Conservation (phyloP, 2,797 vertebrate species). For the Anabacerthia variegaticeps region DNA sequence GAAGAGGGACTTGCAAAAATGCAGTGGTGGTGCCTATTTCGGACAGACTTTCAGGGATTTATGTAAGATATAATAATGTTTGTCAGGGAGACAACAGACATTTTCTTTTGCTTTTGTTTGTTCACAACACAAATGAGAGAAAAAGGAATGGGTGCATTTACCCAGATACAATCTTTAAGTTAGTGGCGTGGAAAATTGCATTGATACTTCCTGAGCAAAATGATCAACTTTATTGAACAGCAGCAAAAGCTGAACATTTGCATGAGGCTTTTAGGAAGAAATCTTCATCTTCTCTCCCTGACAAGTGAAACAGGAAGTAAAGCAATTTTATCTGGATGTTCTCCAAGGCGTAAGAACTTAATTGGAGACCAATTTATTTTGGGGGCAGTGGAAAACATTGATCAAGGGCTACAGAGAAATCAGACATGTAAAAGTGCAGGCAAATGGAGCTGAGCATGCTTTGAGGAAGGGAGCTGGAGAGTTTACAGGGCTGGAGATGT, state of each 20-base stretch:
- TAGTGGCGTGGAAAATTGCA: slow-evolving; percentile 65
- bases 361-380: background rate
- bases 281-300: background rate
- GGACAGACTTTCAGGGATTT: slow-evolving; percentile 8
- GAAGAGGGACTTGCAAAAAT: background rate
- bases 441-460: background rate
- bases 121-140: background rate
- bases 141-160: background rate
- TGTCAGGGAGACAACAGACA: background rate
- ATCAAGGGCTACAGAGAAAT: background rate
- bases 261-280: slow-evolving; percentile 7
- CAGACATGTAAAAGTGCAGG: background rate
- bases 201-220: slow-evolving; percentile 44
- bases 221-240: slow-evolving; percentile 64
- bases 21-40: slow-evolving; percentile 15
- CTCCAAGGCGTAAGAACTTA: background rate
- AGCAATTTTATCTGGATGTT: background rate
- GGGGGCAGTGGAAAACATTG: background rate
- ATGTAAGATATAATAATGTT: background rate
- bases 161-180: slow-evolving; percentile 40
- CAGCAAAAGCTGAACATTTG: slow-evolving; percentile 29
- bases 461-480: background rate
- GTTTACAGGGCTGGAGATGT: background rate
- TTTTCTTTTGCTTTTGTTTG: background rate
- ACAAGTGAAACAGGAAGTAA: background rate